Evolutionary conservation across 2,797 vertebrate species (phyloP).

Genomic region (Myotis vivesi): DNA sequence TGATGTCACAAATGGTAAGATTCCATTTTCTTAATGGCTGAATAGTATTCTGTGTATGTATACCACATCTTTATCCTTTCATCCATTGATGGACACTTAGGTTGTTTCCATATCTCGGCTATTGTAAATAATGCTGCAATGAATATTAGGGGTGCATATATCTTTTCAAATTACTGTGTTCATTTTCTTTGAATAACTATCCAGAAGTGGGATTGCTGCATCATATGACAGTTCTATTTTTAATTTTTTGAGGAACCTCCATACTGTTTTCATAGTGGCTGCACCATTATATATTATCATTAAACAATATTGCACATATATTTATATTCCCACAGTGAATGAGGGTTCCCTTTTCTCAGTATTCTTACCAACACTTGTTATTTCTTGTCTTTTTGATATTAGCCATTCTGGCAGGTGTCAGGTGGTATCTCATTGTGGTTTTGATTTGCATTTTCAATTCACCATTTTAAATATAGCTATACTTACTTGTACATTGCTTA

Average conservation of each 20-base stretch:
- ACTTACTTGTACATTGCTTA: not conserved
- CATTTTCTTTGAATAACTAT: not conserved
- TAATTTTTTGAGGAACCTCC: not conserved
- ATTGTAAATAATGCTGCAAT: not conserved
- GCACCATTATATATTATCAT: not conserved
- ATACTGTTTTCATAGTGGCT: not conserved
- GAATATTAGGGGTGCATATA: not conserved
- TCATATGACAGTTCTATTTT: not conserved
- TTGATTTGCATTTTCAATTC: not conserved
- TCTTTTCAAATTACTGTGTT: not conserved
- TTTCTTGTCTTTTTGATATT: not conserved
- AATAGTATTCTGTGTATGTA: not conserved
- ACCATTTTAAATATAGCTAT: conserved; percentile 13
- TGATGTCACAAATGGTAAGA: not conserved
- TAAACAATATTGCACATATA: no score
- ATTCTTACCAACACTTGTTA: not conserved
- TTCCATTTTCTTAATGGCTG: not conserved
- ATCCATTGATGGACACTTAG: not conserved
- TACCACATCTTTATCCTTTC: not conserved
- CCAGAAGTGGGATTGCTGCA: not conserved
- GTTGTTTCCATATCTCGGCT: not conserved
- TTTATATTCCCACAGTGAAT: not conserved
- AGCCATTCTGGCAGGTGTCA: not conserved
- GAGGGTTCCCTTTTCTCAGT: not conserved
- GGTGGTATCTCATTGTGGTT: not conserved